phyloP scores from a whole-genome alignment of 1,140 invertebrate species.

The Acromyrmex charruanus region DNA sequence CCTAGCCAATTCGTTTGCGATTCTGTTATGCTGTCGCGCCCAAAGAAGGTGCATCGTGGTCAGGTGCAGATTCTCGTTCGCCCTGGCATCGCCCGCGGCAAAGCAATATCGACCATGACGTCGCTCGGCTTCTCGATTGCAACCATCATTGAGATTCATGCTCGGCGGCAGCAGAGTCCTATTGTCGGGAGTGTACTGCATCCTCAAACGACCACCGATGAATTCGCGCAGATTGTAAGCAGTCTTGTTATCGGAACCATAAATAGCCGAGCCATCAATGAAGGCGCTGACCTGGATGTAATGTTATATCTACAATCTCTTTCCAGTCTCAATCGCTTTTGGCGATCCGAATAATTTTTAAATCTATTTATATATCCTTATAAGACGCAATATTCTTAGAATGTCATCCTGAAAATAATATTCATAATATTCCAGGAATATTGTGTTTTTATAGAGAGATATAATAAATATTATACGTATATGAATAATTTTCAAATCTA shows the following conservation, averaged over 20 bases:
- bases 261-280: conserved; percentile 96
- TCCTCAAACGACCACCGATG: conserved; percentile 88
- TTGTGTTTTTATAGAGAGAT: too few relatives aligned
- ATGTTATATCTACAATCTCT: conserved; percentile 15
- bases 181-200: conserved; percentile 89
- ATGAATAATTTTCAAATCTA: too few relatives aligned
- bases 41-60: conserved; percentile 94
- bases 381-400: too few relatives aligned
- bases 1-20: conserved; percentile 89
- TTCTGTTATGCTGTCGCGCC: conserved; percentile 94
- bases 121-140: conserved; percentile 90
- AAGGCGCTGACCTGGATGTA: conserved; percentile 89
- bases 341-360: not conserved
- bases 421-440: too few relatives aligned
- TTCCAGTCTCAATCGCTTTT: not conserved
- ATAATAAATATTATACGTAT: too few relatives aligned
- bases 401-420: too few relatives aligned
- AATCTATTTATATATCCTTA: not conserved
- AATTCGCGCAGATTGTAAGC: conserved; percentile 87
- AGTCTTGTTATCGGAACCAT: conserved; percentile 89
- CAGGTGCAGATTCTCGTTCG: conserved; percentile 94
- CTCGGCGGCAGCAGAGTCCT: conserved; percentile 90
- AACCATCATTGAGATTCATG: conserved; percentile 91
- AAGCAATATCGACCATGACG: conserved; percentile 92
- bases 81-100: conserved; percentile 91